A percentile compares a stretch with the other conserved stretches of the same genome.
Evolutionary conservation across 2,113 vertebrate species (phyloP).

Genomic region (Bolborhynchus lineola): DNA sequence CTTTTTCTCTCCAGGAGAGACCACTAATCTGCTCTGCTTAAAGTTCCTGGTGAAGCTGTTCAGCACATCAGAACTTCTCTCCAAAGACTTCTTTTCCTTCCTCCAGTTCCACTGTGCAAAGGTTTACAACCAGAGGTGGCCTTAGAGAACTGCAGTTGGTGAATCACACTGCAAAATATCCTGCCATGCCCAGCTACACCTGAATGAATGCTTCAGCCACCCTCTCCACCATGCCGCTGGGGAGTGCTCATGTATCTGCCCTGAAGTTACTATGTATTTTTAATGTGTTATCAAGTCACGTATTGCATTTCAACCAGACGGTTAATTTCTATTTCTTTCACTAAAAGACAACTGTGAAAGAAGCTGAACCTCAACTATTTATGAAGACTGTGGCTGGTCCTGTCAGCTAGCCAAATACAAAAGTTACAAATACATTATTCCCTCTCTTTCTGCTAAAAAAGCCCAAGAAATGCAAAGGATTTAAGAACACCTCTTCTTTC

Average conservation of each 20-base stretch:
- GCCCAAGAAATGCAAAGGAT: neutral
- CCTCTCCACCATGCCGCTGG: neutral
- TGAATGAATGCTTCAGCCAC: neutral
- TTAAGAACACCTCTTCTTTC: neutral
- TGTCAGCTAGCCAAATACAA: neutral
- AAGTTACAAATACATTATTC: neutral
- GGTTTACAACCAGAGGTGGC: neutral
- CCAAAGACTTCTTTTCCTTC: neutral
- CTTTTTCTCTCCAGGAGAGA: neutral
- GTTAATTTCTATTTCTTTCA: neutral
- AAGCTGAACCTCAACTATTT: neutral
- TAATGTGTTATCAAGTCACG: neutral
- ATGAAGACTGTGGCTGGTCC: neutral
- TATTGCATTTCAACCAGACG: neutral
- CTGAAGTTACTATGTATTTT: neutral
- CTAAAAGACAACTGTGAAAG: neutral
- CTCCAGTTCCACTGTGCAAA: neutral
- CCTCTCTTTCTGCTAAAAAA: neutral
- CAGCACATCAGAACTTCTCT: neutral
- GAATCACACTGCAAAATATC: neutral
- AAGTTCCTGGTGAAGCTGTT: neutral
- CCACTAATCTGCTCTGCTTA: neutral
- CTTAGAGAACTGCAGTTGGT: neutral
- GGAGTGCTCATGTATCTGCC: neutral
- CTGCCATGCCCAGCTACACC: neutral